Evolutionary conservation across 2,113 vertebrate genomes (phyloP).

Genomic region (Podarcis cretensis): DNA sequence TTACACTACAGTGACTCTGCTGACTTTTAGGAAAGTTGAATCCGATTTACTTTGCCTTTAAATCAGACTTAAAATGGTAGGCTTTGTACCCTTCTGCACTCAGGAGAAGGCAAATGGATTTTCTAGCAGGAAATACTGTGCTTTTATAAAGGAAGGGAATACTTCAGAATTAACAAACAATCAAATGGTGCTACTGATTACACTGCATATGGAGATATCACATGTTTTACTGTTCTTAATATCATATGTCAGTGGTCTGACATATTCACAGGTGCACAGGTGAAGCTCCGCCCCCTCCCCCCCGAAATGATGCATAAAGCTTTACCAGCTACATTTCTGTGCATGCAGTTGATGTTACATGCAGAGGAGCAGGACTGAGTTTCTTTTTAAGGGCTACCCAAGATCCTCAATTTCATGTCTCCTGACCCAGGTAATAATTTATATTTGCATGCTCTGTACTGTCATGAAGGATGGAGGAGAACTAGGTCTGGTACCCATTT

Average conservation of each 20-base stretch:
- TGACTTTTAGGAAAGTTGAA: constrained; percentile 3
- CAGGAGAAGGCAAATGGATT: not conserved
- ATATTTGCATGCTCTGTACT: not conserved
- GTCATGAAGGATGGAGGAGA: not conserved
- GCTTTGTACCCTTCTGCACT: not conserved
- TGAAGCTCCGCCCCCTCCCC: no score
- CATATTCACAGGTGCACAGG: no score
- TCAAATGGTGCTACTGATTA: not conserved
- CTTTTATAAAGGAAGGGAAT: not conserved
- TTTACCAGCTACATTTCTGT: not conserved
- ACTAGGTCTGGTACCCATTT: not conserved
- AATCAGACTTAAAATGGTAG: not conserved
- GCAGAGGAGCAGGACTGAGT: no score
- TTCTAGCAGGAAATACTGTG: not conserved
- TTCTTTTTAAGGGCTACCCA: not conserved
- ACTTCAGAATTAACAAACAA: not conserved
- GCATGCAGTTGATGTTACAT: not conserved
- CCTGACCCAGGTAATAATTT: not conserved
- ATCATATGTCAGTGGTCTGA: not conserved
- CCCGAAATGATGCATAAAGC: not conserved
- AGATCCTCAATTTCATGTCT: not conserved
- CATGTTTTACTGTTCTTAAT: not conserved
- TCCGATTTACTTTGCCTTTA: not conserved
- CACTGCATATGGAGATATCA: not conserved
- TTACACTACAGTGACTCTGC: not conserved